Conservation (phyloP, 2,113 vertebrate genomes). For the Erpornis zantholeuca region DNA sequence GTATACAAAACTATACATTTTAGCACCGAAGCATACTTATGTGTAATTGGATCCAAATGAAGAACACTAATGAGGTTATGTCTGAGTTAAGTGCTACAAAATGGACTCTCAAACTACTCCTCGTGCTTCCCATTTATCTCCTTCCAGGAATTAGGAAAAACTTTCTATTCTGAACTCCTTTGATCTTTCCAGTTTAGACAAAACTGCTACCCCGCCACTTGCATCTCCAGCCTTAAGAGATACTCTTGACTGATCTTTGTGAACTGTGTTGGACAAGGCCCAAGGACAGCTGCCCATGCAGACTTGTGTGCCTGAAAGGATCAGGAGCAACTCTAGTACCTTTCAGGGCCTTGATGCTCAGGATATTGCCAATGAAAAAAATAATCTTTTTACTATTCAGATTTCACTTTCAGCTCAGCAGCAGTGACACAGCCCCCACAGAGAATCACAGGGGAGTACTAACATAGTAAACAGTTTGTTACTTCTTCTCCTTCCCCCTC, state of each 20-base stretch:
- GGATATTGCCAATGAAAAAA: neutral
- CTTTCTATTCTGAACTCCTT: conserved; percentile 7
- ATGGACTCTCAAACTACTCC: neutral
- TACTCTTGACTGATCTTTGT: neutral
- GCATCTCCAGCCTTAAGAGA: neutral
- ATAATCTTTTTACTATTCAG: neutral
- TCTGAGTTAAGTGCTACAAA: neutral
- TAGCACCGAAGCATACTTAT: neutral
- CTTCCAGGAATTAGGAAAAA: conserved; percentile 16
- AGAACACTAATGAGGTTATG: neutral
- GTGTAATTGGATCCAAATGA: neutral
- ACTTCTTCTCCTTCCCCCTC: neutral
- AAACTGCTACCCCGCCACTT: neutral
- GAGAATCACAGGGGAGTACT: neutral
- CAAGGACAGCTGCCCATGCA: neutral
- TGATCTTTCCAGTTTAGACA: neutral
- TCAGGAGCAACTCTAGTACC: neutral
- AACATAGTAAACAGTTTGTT: neutral
- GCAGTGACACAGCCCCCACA: neutral
- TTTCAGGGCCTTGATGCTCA: neutral
- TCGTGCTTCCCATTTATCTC: neutral
- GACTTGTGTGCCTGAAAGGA: neutral
- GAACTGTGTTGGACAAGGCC: neutral
- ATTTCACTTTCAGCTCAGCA: neutral
- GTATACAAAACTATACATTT: neutral